Evolutionary conservation across 92 coral and sea anemone species (phyloP).

Genomic region (Virgularia gustaviana): DNA sequence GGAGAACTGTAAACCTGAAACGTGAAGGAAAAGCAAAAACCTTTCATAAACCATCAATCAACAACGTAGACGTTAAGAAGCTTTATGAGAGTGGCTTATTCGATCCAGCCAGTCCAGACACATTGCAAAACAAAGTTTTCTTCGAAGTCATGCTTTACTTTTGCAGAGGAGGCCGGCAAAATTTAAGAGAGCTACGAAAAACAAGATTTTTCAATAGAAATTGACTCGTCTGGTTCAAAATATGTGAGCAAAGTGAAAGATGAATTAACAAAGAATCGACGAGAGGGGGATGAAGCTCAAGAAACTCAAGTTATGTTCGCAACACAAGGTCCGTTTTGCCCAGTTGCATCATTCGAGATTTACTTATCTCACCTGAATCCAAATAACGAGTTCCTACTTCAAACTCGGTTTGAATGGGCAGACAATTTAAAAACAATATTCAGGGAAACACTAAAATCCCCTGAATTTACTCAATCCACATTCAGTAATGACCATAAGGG

Average conservation of each 20-base stretch:
- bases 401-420: slow-evolving; percentile 38
- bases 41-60: slow-evolving; percentile 50
- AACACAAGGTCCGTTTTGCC: slow-evolving; percentile 6
- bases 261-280: slow-evolving; percentile 6
- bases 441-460: slow-evolving; percentile 31
- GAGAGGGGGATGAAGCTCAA: slow-evolving; percentile 18
- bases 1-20: slow-evolving; percentile 47
- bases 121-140: slow-evolving; percentile 61
- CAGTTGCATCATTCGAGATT: slow-evolving; percentile 27
- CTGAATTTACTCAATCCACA: slow-evolving; percentile 15
- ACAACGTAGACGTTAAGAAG: slow-evolving; percentile 46
- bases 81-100: slow-evolving; percentile 47
- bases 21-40: slow-evolving; percentile 44
- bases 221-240: slow-evolving; percentile 16
- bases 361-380: slow-evolving; percentile 20
- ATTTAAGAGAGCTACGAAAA: slow-evolving; percentile 47
- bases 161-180: slow-evolving; percentile 55
- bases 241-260: slow-evolving; percentile 14
- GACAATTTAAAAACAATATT: slow-evolving; percentile 17
- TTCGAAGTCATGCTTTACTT: slow-evolving; percentile 59
- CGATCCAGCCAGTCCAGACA: slow-evolving; percentile 37
- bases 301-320: background rate
- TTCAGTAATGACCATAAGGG: slow-evolving; percentile 21
- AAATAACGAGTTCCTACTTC: slow-evolving; percentile 14
- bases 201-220: slow-evolving; percentile 20